Percentiles rank a stretch among this genome's conserved stretches.
Conservation (phyloP, 35 echinoderm and acorn worm genomes). For the Ptychodera flava region DNA sequence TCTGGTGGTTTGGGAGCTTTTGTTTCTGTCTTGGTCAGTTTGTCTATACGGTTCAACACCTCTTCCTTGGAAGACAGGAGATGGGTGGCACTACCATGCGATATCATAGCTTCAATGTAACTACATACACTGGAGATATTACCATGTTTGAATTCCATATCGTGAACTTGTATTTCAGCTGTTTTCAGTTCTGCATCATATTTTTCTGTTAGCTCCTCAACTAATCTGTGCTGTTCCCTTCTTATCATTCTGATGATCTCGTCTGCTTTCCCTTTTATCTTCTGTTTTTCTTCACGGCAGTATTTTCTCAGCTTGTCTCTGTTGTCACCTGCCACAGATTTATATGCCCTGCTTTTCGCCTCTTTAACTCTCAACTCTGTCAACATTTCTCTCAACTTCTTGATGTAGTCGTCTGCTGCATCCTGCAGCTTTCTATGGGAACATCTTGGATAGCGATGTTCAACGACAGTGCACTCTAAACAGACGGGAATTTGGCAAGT, state of each 20-base stretch:
- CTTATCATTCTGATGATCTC: conserved; percentile 51
- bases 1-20: neutral
- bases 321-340: conserved; percentile 27
- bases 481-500: conserved; percentile 83
- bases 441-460: conserved; percentile 42
- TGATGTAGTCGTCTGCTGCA: conserved; percentile 41
- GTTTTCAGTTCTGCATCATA: neutral
- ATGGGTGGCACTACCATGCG: neutral
- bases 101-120: neutral
- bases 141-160: neutral
- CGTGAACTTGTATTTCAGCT: neutral
- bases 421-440: conserved; percentile 42
- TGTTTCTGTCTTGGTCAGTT: neutral
- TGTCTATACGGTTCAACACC: neutral
- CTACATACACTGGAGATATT: neutral
- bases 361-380: conserved; percentile 49
- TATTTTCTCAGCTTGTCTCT: neutral
- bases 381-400: conserved; percentile 38
- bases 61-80: neutral
- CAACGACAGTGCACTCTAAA: conserved; percentile 46
- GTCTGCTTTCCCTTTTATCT: conserved; percentile 51
- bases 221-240: neutral
- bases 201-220: neutral
- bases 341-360: conserved; percentile 18
- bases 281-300: neutral